Conservation (phyloP, 2,113 vertebrate species). For the Nibea albiflora region DNA sequence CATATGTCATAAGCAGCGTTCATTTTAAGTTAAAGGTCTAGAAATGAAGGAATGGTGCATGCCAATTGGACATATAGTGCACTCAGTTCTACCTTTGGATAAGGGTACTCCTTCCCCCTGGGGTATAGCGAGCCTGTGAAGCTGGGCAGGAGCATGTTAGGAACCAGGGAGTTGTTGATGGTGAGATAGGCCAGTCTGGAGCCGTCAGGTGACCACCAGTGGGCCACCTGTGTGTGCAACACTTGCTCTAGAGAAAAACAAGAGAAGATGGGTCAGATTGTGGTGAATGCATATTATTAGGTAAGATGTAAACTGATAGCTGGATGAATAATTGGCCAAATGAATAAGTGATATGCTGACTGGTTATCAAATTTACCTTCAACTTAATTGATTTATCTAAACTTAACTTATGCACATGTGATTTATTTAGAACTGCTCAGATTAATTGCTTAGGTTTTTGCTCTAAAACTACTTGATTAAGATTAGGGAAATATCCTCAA, state of each 20-base stretch:
- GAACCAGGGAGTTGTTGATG: slow-evolving; percentile 92
- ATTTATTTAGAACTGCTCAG: too few species aligned
- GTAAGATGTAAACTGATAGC: neutral
- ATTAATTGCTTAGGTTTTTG: too few species aligned
- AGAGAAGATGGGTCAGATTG: neutral
- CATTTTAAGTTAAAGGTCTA: neutral
- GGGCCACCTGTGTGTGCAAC: slow-evolving; percentile 87
- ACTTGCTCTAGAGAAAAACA: slow-evolving; percentile 87
- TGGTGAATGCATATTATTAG: neutral
- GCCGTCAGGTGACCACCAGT: slow-evolving; percentile 96
- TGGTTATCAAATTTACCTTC: too few species aligned
- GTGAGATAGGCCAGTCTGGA: slow-evolving; percentile 93
- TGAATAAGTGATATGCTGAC: neutral
- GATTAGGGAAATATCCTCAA: too few species aligned
- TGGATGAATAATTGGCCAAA: neutral
- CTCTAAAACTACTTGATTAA: too few species aligned
- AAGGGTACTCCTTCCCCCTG: slow-evolving; percentile 89
- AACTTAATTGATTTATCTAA: too few species aligned
- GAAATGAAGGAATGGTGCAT: neutral
- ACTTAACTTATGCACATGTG: too few species aligned
- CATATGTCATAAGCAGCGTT: neutral
- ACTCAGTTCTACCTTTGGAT: slow-evolving; percentile 89
- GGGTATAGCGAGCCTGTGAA: slow-evolving; percentile 93
- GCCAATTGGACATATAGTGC: neutral
- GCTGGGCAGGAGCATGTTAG: slow-evolving; percentile 89